Evolutionary conservation across 2,797 vertebrate genomes (phyloP), one percentile per base, ranked within the genome.

Genomic region (Phataginus tricuspis): DNA sequence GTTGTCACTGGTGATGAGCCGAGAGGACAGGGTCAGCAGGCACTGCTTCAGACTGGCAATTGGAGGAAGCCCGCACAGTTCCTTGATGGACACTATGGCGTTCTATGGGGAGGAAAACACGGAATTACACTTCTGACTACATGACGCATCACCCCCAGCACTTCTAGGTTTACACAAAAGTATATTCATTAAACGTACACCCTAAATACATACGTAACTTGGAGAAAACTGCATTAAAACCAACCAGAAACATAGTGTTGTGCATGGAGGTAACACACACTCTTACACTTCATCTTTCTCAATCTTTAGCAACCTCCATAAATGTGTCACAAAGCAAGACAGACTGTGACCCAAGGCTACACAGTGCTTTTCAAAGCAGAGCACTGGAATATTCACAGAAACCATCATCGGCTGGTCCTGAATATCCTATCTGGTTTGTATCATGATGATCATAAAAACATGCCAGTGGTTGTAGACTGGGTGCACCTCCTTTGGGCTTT

Each of bases 21-120:
- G 98, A 0, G 99, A 99, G 95, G 99, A 99, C 98, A 99, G 98
- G 53, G 99, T 99, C 98, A 99, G 98, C 98, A 99, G 99, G 98
- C 99, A 99, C 98, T 99, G 99, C 98, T 99, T 99, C 95, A 99
- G 98, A 97, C 99, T 99, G 87, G 99, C 99, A 89, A 99, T 99
- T 25, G 99, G 98, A 80, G 99, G 99, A 97, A 99, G 99, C 98
- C 99, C 99, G 61, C 99, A 99, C 96, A 99, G 99, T 98, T 99
- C 99, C 98, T 99, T 99, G 96, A 99, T 98, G 1, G 99, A 99
- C 96, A 99, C 98, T 2, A 99, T 99, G 77, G 99, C 98, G 4
- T 99, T 99, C 99, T 99, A 98, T 6, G 55, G 90, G 80, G 94
- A 75, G 87, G 55, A 95, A 96, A 93, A 94, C 59, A 92, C 5